Percentiles rank a stretch among this genome's conserved stretches.
These are phyloP conservation scores for Sciurus niger DNA, from an alignment of 2,113 vertebrate genomes.

Conservation along the genomic window DNA sequence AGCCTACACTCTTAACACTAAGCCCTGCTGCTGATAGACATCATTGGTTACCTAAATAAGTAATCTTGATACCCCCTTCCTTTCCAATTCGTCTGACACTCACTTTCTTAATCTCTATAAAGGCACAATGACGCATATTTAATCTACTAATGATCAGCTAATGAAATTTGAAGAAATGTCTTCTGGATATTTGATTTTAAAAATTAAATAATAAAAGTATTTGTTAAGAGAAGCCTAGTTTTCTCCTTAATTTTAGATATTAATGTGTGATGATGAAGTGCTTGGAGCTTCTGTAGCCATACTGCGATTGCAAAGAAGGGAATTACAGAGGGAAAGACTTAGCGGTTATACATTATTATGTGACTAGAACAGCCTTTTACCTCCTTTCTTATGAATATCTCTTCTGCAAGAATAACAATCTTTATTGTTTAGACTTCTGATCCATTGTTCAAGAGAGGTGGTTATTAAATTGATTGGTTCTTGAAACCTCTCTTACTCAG, in stretches of 20 bases:
- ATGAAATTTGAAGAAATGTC: conserved; percentile 13
- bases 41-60: background rate
- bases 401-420: background rate
- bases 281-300: conserved; percentile 17
- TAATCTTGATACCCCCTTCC: background rate
- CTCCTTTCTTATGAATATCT: background rate
- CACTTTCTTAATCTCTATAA: background rate
- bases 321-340: conserved; percentile 17
- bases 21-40: background rate
- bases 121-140: background rate
- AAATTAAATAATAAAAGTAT: background rate
- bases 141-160: background rate
- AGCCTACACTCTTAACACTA: background rate
- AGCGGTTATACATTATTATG: background rate
- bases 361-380: background rate
- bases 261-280: background rate
- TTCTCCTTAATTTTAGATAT: conserved; percentile 38
- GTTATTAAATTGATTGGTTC: background rate
- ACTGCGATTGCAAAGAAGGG: background rate
- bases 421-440: background rate
- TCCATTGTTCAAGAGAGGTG: background rate
- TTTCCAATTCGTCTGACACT: background rate
- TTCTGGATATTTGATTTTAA: conserved; percentile 40
- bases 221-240: background rate
- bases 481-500: background rate